These are phyloP conservation scores for Boleophthalmus pectinirostris DNA, from an alignment of 2,113 vertebrate genomes.

Conservation along the genomic window DNA sequence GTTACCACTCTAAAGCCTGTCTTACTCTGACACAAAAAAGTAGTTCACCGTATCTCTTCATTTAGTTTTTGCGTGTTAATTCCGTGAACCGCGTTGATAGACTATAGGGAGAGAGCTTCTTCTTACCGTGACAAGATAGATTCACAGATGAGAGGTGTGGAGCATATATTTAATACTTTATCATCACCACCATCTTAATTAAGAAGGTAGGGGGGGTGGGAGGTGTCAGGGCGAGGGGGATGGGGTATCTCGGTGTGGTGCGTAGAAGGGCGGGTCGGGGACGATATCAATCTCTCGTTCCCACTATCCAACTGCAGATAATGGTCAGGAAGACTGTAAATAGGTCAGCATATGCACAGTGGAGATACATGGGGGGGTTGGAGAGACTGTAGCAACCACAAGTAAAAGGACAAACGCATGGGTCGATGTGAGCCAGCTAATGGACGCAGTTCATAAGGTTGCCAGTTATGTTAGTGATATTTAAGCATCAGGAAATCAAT, in stretches of 20 bases:
- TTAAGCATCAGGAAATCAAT: constrained; percentile 25
- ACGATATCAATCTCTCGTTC: constrained; percentile 56
- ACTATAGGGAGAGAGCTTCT: constrained; percentile 9
- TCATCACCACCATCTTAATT: constrained; percentile 72
- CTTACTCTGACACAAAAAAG: too few relatives aligned
- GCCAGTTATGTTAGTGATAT: constrained; percentile 23
- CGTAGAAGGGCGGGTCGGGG: constrained; percentile 26
- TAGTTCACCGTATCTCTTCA: neutral
- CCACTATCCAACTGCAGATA: constrained; percentile 55
- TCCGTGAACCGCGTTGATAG: neutral
- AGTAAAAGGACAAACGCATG: neutral
- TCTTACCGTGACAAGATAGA: constrained; percentile 54
- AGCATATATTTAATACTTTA: constrained; percentile 73
- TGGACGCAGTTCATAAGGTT: constrained; percentile 15
- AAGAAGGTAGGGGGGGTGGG: constrained; percentile 50
- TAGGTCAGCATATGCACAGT: constrained; percentile 45
- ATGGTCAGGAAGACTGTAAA: constrained; percentile 39
- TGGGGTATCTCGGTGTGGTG: constrained; percentile 29
- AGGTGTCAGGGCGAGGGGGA: constrained; percentile 2
- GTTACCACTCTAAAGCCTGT: too few relatives aligned
- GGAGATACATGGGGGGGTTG: constrained; percentile 12
- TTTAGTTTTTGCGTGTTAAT: neutral
- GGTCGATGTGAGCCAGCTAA: constrained; percentile 2
- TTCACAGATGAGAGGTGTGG: constrained; percentile 70
- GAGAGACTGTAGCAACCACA: neutral